Conservation (phyloP, 2,113 vertebrate species). For the Calyptomena viridis region DNA sequence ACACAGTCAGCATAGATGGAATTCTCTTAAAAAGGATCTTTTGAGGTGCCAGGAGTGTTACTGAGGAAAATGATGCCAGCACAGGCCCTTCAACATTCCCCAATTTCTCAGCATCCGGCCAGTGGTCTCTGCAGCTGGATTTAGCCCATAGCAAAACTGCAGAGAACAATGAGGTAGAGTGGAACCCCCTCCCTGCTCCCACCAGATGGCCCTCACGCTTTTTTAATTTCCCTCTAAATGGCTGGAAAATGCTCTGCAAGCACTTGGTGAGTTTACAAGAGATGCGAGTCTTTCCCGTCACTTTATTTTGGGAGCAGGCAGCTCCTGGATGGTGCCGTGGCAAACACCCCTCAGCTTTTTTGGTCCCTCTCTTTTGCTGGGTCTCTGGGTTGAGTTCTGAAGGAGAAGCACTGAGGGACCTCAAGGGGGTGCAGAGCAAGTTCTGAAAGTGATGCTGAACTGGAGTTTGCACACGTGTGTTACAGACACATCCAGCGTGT, state of each 20-base stretch:
- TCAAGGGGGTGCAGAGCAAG: background rate
- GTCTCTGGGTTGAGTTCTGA: background rate
- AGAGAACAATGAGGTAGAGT: background rate
- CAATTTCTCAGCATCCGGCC: fast-evolving
- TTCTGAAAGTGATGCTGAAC: fast-evolving
- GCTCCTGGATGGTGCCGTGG: fast-evolving
- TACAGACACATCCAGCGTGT: background rate
- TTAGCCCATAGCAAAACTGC: fast-evolving
- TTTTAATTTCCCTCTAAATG: background rate
- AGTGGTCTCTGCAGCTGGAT: background rate
- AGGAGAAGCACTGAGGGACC: background rate
- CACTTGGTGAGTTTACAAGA: background rate
- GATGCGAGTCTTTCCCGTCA: fast-evolving
- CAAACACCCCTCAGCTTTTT: fast-evolving
- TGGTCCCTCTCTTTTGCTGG: fast-evolving
- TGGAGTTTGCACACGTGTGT: background rate
- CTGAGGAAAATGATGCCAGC: fast-evolving
- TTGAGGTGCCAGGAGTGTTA: background rate
- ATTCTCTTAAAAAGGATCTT: background rate
- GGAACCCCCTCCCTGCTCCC: background rate
- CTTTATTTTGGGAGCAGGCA: background rate
- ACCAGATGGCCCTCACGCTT: conserved; percentile 45
- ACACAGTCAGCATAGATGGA: fast-evolving
- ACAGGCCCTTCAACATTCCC: background rate
- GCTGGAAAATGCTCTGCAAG: background rate